Conservation (phyloP, 2,113 vertebrate species). For the Austrofundulus limnaeus region DNA sequence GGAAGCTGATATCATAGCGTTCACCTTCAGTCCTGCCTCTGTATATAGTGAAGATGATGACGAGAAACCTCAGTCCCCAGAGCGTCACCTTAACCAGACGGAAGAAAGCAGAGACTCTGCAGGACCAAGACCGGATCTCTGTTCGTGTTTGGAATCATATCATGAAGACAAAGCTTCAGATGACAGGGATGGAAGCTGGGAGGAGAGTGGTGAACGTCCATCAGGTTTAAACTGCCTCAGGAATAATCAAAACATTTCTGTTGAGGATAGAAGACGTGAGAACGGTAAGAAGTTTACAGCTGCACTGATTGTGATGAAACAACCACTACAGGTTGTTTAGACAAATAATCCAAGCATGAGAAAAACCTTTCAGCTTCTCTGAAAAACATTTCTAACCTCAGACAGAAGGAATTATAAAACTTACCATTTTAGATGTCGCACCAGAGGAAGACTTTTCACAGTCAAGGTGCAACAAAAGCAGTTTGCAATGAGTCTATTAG, state of each 20-base stretch:
- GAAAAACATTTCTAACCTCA: not conserved
- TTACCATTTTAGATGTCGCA: too few species aligned
- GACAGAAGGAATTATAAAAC: too few species aligned
- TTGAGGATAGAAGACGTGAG: not conserved
- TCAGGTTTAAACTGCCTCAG: not conserved
- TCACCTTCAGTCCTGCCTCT: conserved; percentile 1
- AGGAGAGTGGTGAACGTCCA: not conserved
- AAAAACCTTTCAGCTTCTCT: not conserved
- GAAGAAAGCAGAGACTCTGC: not conserved
- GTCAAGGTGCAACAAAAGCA: too few species aligned
- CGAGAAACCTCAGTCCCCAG: conserved; percentile 15
- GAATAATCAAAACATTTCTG: not conserved
- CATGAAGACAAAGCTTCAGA: conserved; percentile 1
- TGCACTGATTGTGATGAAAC: conserved; percentile 1
- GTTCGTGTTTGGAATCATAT: not conserved
- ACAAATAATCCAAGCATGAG: too few species aligned
- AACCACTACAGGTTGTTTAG: not conserved
- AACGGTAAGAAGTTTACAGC: not conserved
- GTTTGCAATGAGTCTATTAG: too few species aligned
- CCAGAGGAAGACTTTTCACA: too few species aligned
- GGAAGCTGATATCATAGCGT: not conserved
- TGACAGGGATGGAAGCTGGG: conserved; percentile 4
- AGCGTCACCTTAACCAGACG: not conserved
- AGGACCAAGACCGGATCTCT: not conserved
- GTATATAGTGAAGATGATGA: conserved; percentile 30